Base-by-base conservation (phyloP, 2,797 vertebrate species). In the Phataginus tetradactyla region DNA sequence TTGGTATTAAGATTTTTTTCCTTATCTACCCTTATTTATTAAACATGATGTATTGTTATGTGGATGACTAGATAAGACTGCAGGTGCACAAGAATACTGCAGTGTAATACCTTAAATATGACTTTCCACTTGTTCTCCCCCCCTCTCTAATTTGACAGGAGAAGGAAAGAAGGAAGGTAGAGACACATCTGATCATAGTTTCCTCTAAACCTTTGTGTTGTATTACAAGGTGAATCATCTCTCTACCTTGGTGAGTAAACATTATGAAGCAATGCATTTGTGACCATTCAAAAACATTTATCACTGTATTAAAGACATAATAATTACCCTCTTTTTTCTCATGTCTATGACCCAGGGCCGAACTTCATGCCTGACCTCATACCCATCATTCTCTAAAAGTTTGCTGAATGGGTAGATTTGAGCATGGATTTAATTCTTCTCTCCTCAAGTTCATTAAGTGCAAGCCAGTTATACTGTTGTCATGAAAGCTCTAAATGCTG, bases 361-460 rank as follows among this genome's bases (percentile, higher is more conserved):
- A 72, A 7, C 37, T 86, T 63, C 4, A 8, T 63, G 53, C 37
- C 37, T 87, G 80, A 93, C 71, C 91, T 90, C 42, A 39, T 57
- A 68, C 75, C 11, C 10, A 63, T 53, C 32, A 34, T 8, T 85
- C 29, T 96, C 49, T 57, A 59, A 94, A 57, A 85, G 74, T 94
- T 83, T 95, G 86, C 84, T 92, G 95, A 97, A 66, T 87, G n/a
- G 75, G 87, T 74, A 90, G 64, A 94, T 96, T 79, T 95, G 69
- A 20, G 51, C 34, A 96, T 94, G 25, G 32, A n/a, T 95, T 97
- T 89, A 92, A 97, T 89, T 89, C 59, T 81, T 84, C 21, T 87
- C 2, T 81, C 23, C 10, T 63, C 68, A 66, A 88, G 25, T 90
- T 95, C 68, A 89, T 96, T 86, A 95, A 94, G 53, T 66, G 12